These are phyloP conservation scores for Hapalemur alaotrensis DNA, from an alignment of 2,797 vertebrate species.

Conservation along the genomic window DNA sequence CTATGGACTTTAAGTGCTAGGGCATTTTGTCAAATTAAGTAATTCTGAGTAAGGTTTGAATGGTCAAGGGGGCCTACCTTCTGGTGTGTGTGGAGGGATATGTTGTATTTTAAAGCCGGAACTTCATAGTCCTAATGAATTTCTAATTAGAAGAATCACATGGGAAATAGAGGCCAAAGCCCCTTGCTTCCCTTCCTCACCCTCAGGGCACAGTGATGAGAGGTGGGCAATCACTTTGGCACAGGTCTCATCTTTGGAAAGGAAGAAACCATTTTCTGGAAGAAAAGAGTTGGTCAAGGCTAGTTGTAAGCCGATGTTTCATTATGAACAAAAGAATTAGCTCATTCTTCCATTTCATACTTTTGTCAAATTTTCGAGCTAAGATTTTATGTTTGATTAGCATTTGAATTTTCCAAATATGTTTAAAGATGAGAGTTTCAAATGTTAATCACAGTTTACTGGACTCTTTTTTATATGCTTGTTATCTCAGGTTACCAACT, in stretches of 20 bases:
- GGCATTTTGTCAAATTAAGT: neutral
- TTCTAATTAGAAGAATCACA: constrained; percentile 16
- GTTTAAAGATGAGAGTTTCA: neutral
- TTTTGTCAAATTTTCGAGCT: neutral
- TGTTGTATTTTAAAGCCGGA: neutral
- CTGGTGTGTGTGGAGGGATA: neutral
- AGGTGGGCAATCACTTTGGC: neutral
- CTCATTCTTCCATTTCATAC: neutral
- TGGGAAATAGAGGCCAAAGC: neutral
- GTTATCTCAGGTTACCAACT: neutral
- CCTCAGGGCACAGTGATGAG: neutral
- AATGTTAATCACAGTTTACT: neutral
- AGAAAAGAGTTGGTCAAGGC: neutral
- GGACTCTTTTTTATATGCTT: neutral
- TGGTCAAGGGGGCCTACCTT: neutral
- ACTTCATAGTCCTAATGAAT: neutral
- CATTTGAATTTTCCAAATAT: constrained; percentile 11
- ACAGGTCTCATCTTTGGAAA: neutral
- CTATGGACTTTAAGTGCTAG: neutral
- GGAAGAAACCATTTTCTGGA: neutral
- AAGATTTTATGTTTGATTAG: neutral
- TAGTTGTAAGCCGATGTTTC: neutral
- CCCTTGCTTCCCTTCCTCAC: neutral
- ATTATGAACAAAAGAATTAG: neutral
- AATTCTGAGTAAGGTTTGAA: neutral